Evolutionary conservation across 2,797 vertebrate species (phyloP).

Genomic region (Sandelia bainsii): DNA sequence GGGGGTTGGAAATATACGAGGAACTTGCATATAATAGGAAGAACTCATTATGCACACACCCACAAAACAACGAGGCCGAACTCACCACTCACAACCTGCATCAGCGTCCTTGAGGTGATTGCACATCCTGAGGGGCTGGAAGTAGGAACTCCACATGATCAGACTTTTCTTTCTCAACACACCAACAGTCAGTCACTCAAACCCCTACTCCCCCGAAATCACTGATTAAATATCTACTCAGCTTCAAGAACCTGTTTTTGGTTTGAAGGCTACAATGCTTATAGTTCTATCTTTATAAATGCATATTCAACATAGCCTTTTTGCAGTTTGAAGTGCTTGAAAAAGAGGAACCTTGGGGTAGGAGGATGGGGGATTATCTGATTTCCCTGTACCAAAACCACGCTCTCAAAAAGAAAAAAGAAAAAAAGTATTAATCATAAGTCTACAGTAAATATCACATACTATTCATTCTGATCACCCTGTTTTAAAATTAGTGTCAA

Average conservation of each 20-base stretch:
- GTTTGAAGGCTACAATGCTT: conserved; percentile 77
- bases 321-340: conserved; percentile 76
- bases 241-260: conserved; percentile 75
- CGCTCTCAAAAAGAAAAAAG: conserved; percentile 30
- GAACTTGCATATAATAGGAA: conserved; percentile 83
- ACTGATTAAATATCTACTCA: conserved; percentile 59
- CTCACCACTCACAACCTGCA: conserved; percentile 58
- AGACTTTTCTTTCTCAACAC: conserved; percentile 51
- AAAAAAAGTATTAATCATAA: conserved; percentile 42
- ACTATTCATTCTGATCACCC: conserved; percentile 58
- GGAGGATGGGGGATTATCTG: conserved; percentile 40
- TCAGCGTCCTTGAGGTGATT: conserved; percentile 76
- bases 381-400: conserved; percentile 56
- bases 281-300: conserved; percentile 67
- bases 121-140: conserved; percentile 70
- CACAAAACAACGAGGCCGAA: conserved; percentile 46
- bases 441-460: conserved; percentile 67
- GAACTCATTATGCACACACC: conserved; percentile 61
- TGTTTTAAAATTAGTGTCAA: conserved; percentile 56
- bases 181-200: conserved; percentile 32
- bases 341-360: conserved; percentile 43
- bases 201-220: neutral
- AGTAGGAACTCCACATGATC: conserved; percentile 47
- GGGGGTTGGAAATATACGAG: conserved; percentile 46
- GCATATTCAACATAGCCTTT: conserved; percentile 72